A percentile compares a stretch with the other conserved stretches of the same genome.
These are phyloP conservation scores for Synanthedon formicaeformis DNA, from an alignment of 2,888 invertebrate species.

Conservation along the genomic window DNA sequence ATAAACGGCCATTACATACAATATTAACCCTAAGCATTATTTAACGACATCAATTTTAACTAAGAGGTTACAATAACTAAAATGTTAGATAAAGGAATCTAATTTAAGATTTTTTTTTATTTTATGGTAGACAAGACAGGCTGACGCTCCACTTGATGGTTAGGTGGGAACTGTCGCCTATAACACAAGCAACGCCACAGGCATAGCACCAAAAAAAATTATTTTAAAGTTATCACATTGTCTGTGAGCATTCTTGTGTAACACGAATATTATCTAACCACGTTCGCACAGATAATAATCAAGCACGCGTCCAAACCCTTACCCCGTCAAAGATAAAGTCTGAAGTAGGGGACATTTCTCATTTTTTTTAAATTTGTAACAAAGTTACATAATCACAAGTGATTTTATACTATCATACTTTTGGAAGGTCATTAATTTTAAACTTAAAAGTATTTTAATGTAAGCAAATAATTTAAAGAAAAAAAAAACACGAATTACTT, in stretches of 20 bases:
- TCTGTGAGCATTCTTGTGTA: too few species aligned
- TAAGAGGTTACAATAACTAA: not conserved
- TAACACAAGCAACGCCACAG: too few species aligned
- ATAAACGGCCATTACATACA: slow-evolving; percentile 6
- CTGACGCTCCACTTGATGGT: too few species aligned
- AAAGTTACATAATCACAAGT: not conserved
- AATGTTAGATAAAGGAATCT: not conserved
- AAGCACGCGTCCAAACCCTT: slow-evolving; percentile 25
- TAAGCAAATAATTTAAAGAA: not conserved
- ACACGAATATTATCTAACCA: slow-evolving; percentile 16
- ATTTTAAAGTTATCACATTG: not conserved
- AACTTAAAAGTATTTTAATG: too few species aligned
- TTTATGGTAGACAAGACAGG: too few species aligned
- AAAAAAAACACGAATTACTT: too few species aligned
- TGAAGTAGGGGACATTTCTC: not conserved
- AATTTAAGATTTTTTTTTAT: too few species aligned
- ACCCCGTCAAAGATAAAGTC: slow-evolving; percentile 1
- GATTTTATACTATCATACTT: too few species aligned
- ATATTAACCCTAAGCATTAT: not conserved
- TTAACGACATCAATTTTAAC: slow-evolving; percentile 4
- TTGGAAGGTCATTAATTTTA: too few species aligned
- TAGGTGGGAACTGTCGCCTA: too few species aligned
- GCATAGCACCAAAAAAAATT: too few species aligned
- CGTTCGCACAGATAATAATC: slow-evolving; percentile 14
- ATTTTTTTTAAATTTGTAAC: not conserved